Percentiles rank a stretch among this genome's conserved stretches.
These are phyloP conservation scores for Temnothorax nylanderi DNA, from an alignment of 1,140 invertebrate genomes.

Conservation along the genomic window DNA sequence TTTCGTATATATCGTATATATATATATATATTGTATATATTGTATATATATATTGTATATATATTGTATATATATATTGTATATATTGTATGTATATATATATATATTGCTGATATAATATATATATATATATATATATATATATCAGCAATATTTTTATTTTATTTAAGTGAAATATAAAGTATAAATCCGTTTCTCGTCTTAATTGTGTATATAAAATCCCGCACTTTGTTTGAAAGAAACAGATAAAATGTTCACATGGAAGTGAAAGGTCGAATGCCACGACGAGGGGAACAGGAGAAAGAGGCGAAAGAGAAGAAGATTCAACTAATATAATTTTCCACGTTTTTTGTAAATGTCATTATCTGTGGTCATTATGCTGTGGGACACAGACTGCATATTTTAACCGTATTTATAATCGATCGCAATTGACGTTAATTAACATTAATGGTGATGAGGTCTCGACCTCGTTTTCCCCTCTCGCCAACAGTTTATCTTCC, in stretches of 20 bases:
- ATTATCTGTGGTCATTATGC: neutral
- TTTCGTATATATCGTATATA: too few relatives aligned
- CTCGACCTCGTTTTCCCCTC: neutral
- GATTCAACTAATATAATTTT: slow-evolving; percentile 55
- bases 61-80: too few relatives aligned
- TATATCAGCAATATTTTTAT: neutral
- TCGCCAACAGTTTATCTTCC: neutral
- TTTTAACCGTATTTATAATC: slow-evolving; percentile 73
- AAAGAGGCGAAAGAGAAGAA: neutral
- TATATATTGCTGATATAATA: neutral
- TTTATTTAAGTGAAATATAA: neutral
- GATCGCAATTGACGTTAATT: slow-evolving; percentile 77
- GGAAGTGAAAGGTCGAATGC: neutral
- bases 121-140: neutral
- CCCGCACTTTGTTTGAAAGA: neutral
- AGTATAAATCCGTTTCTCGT: neutral
- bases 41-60: too few relatives aligned
- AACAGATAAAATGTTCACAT: neutral
- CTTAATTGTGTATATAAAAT: neutral
- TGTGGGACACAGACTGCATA: slow-evolving; percentile 65
- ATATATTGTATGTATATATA: neutral
- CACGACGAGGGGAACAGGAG: neutral
- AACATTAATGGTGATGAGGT: slow-evolving; percentile 47
- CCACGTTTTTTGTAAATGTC: slow-evolving; percentile 53
- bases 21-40: too few relatives aligned